These are phyloP conservation scores for Pectinophora gossypiella DNA, from an alignment of 1,140 invertebrate genomes.

Conservation along the genomic window DNA sequence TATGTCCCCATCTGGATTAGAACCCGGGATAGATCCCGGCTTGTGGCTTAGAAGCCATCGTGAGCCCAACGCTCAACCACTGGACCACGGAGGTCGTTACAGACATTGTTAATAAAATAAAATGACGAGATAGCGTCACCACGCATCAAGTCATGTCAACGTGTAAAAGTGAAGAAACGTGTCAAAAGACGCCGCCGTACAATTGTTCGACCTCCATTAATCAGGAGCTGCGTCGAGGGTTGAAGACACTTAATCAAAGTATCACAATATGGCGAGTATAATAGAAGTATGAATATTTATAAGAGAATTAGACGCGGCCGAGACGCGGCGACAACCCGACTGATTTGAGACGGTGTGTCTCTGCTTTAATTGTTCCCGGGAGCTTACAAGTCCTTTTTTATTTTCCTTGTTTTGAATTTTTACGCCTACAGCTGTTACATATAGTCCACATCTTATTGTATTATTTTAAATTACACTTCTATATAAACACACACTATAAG, in stretches of 20 bases:
- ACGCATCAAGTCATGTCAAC: conserved; percentile 15
- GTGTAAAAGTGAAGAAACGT: conserved; percentile 24
- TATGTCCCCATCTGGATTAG: no score
- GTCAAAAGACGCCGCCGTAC: conserved; percentile 46
- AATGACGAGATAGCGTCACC: conserved; percentile 37
- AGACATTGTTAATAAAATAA: conserved; percentile 21
- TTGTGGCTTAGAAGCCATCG: no score
- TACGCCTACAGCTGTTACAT: no score
- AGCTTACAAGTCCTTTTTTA: conserved; percentile 23
- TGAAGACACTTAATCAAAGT: conserved; percentile 65
- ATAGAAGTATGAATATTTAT: conserved; percentile 66
- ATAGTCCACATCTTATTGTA: no score
- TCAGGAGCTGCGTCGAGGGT: conserved; percentile 41
- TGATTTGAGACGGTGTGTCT: conserved; percentile 44
- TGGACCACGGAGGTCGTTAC: no score
- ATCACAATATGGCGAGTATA: conserved; percentile 61
- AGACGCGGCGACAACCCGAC: conserved; percentile 27
- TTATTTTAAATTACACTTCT: no score
- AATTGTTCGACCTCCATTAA: conserved; percentile 44
- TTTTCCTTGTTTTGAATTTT: conserved; percentile 5
- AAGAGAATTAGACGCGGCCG: conserved; percentile 50
- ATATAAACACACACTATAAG: no score
- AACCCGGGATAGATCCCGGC: no score
- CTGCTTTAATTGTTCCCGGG: conserved; percentile 42
- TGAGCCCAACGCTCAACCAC: no score